phyloP scores from a whole-genome alignment of 1,140 invertebrate genomes.

The Lepidurus packardi region DNA sequence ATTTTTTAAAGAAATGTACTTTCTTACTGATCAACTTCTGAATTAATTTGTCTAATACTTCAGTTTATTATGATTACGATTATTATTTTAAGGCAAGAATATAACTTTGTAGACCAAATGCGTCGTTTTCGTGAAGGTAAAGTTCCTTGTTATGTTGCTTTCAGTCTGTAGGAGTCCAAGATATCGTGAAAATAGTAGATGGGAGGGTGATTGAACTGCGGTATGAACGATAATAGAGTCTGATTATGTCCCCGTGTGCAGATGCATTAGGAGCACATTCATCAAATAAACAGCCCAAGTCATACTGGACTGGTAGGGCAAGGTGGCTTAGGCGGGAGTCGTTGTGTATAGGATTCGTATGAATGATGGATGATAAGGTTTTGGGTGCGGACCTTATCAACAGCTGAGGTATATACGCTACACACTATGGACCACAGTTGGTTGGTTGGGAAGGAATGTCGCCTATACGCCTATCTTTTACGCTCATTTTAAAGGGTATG shows the following conservation, averaged over 20 bases:
- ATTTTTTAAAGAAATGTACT: too few relatives aligned
- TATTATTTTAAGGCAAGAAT: too few relatives aligned
- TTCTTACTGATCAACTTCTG: too few relatives aligned
- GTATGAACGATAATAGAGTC: background rate
- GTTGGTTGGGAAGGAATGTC: background rate
- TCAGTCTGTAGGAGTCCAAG: background rate
- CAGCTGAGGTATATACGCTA: background rate
- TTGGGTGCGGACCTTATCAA: conserved; percentile 6
- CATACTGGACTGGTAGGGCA: background rate
- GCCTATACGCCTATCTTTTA: background rate
- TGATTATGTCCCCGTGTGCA: background rate
- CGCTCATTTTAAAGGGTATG: too few relatives aligned
- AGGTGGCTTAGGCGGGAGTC: background rate
- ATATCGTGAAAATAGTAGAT: background rate
- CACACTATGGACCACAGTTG: background rate
- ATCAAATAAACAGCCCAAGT: background rate
- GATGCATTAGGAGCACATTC: background rate
- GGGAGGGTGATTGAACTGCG: background rate
- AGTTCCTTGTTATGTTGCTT: too few relatives aligned
- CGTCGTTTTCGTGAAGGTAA: too few relatives aligned
- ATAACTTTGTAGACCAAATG: too few relatives aligned
- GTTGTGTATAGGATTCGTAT: background rate
- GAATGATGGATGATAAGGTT: background rate
- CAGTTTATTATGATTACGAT: too few relatives aligned
- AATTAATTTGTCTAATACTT: too few relatives aligned